Evolutionary conservation across 2,113 vertebrate genomes (phyloP).

Genomic region (Chauna torquata): DNA sequence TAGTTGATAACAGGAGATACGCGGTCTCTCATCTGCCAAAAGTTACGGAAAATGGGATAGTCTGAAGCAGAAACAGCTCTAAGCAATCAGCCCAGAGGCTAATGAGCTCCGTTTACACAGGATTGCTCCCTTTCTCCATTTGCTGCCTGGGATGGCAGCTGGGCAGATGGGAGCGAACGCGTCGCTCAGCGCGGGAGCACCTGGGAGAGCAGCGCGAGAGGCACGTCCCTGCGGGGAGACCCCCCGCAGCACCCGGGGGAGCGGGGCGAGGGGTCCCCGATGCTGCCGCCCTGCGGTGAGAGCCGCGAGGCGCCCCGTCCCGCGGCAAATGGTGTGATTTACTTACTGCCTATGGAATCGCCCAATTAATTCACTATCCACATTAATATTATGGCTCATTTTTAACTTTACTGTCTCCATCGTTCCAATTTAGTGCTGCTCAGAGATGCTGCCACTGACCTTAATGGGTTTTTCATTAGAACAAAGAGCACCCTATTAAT

Average conservation of each 20-base stretch:
- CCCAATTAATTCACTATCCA: constrained; percentile 66
- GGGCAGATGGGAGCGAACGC: not conserved
- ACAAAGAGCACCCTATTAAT: constrained; percentile 49
- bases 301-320: rapidly evolving
- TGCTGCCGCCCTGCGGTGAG: not conserved
- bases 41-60: not conserved
- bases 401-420: constrained; percentile 70
- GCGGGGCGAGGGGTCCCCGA: not conserved
- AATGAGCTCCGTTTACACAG: not conserved
- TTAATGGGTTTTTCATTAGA: constrained; percentile 69
- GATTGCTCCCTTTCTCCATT: not conserved
- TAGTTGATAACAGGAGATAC: constrained; percentile 17
- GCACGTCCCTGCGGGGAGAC: not conserved
- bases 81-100: not conserved
- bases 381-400: constrained; percentile 69
- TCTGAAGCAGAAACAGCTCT: not conserved
- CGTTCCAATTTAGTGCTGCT: constrained; percentile 65
- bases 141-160: not conserved
- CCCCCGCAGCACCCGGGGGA: not conserved
- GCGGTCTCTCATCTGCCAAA: not conserved
- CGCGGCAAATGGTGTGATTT: not conserved
- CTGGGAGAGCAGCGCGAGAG: not conserved
- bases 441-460: constrained; percentile 62
- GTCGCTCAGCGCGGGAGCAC: not conserved
- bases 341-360: constrained; percentile 60